Base-by-base conservation (phyloP, 2,113 vertebrate species). In the Albula goreensis region DNA sequence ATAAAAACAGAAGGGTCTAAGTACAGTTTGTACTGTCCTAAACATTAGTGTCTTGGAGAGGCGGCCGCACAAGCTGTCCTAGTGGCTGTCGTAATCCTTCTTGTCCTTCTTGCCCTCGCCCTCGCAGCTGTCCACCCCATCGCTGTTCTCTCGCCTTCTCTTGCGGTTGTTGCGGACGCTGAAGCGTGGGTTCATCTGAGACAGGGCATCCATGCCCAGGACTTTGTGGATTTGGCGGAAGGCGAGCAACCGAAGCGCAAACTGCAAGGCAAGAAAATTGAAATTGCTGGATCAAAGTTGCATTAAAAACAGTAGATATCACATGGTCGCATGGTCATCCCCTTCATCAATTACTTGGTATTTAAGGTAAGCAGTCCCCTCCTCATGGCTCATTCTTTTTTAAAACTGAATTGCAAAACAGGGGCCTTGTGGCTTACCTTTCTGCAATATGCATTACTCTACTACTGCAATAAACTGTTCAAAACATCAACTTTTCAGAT, bases 41-140 rank as follows among this genome's bases (percentile, higher is more conserved):
- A 63, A 50, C 57, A 80, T 81, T 66, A 85, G 85, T 81, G 53
- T 63, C 25, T 66, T 17, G 15, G 31, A 15, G 78, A 6, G 17
- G 49, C 0, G 6, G 31, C 78, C n/a, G 50, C 48, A 53, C 31
- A n/a, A 50, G 19, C 11, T 56, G 25, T 74, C 78, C 95, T 96
- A 98, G 89, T 97, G 97, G 93, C 95, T 96, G 86, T 99, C 98
- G 66, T 97, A 98, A 94, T 99, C 98, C 84, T 99, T 99, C 94
- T 99, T 99, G 94, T 99, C 98, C 90, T 99, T 99, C 88, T 99
- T 99, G 6, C 98, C 98, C 86, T 99, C 98, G 1, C 97, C 98
- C 95, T 99, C 98, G 83, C 99, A 99, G 88, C 97, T 95, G 94
- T 99, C 98, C 3, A 96, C 96, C 0, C 98, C 97, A 8, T 99